A percentile compares a stretch with the other conserved stretches of the same genome.
Conservation (phyloP, 2,888 invertebrate species). For the Eumacrocentrus americanus region DNA sequence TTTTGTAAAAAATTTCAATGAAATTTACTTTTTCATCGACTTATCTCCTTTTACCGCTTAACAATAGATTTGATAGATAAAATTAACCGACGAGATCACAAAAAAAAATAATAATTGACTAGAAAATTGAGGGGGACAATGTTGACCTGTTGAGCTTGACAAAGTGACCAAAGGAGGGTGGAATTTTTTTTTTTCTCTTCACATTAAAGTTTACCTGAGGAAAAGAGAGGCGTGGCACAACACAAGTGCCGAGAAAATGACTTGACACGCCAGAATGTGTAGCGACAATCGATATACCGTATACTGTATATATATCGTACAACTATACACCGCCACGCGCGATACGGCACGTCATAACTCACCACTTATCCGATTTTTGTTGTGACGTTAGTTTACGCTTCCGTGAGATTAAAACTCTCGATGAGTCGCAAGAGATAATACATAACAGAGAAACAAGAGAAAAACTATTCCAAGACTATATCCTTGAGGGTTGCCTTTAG, state of each 20-base stretch:
- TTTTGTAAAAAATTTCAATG: not conserved
- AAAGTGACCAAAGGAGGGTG: not conserved
- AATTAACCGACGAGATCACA: no score
- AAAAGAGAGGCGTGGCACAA: constrained; percentile 11
- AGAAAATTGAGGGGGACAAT: not conserved
- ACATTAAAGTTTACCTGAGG: not conserved
- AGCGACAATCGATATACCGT: constrained; percentile 9
- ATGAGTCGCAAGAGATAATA: constrained; percentile 1
- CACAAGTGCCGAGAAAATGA: constrained; percentile 62
- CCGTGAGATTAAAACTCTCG: constrained; percentile 7
- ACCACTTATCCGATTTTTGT: constrained; percentile 24
- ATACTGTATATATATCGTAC: not conserved
- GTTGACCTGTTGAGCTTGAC: constrained; percentile 16
- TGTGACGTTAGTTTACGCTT: constrained; percentile 16
- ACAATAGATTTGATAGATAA: no score
- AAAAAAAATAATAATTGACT: no score
- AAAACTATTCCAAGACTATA: constrained; percentile 21
- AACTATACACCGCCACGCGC: not conserved
- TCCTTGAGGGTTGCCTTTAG: constrained; percentile 15
- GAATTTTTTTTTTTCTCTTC: not conserved
- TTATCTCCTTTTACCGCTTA: not conserved
- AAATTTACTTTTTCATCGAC: not conserved
- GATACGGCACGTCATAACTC: constrained; percentile 17
- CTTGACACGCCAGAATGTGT: constrained; percentile 28
- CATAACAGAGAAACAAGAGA: not conserved